Evolutionary conservation across 1,140 invertebrate genomes (phyloP).

Genomic region (Polypedilum vanderplanki): DNA sequence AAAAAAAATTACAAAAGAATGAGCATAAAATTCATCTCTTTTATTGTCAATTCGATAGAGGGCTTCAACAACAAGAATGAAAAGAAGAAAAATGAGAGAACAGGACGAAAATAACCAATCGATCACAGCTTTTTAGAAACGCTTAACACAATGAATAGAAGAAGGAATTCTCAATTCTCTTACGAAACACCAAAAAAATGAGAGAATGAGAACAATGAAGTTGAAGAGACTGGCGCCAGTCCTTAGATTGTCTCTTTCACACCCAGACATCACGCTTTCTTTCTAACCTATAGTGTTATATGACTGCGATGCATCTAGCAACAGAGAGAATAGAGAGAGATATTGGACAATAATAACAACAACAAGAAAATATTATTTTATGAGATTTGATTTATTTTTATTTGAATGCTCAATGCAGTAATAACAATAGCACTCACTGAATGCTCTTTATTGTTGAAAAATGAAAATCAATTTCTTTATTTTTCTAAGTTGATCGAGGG

Average conservation of each 20-base stretch:
- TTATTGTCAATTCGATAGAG: background rate
- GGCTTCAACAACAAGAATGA: background rate
- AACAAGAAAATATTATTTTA: constrained; percentile 1
- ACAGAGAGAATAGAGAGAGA: too few species aligned
- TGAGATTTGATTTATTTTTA: constrained; percentile 9
- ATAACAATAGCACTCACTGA: too few species aligned
- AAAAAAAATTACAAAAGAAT: too few species aligned
- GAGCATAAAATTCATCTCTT: too few species aligned
- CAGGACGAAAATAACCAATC: background rate
- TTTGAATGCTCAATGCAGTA: background rate
- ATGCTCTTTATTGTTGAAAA: background rate
- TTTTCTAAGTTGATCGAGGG: background rate
- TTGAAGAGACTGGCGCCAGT: background rate
- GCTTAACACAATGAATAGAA: background rate
- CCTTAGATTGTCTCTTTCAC: background rate
- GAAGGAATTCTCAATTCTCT: background rate
- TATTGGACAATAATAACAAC: too few species aligned
- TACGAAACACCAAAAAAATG: background rate
- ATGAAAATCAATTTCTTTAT: background rate
- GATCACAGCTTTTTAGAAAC: background rate
- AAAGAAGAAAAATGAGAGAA: background rate
- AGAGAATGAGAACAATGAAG: background rate
- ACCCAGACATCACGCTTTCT: constrained; percentile 5
- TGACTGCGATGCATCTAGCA: background rate
- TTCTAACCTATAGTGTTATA: background rate